Evolutionary conservation across 2,888 invertebrate species (phyloP).

Genomic region (Leucophora obtusa): DNA sequence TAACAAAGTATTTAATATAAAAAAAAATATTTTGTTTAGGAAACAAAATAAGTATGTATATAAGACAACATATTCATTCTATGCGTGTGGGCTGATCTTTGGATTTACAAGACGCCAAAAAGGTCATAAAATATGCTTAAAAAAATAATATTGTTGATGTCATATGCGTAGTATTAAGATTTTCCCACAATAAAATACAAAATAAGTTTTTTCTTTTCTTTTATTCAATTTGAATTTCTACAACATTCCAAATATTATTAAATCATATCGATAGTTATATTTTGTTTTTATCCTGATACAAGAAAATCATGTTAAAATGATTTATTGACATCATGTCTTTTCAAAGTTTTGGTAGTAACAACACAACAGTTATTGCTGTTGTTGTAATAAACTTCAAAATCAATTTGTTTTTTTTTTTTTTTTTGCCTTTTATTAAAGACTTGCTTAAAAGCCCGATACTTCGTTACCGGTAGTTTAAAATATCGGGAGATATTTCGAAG

Average conservation of each 20-base stretch:
- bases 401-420: not conserved
- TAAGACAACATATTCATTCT: conserved; percentile 15
- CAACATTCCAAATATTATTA: not conserved
- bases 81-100: conserved; percentile 60
- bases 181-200: not conserved
- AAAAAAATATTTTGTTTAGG: not conserved
- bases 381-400: not conserved
- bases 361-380: not conserved
- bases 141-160: not conserved
- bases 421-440: not conserved
- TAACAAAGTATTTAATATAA: conserved; percentile 33
- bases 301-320: not conserved
- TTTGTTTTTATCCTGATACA: not conserved
- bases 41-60: not conserved
- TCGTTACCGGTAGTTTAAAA: no score
- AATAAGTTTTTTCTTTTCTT: not conserved
- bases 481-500: no score
- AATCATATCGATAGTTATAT: not conserved
- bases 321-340: not conserved
- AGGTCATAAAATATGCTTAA: conserved; percentile 61
- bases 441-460: no score
- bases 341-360: not conserved
- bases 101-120: conserved; percentile 63
- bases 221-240: not conserved
- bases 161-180: not conserved